Base-by-base conservation (phyloP, 2,113 vertebrate species). In the Hucho hucho region DNA sequence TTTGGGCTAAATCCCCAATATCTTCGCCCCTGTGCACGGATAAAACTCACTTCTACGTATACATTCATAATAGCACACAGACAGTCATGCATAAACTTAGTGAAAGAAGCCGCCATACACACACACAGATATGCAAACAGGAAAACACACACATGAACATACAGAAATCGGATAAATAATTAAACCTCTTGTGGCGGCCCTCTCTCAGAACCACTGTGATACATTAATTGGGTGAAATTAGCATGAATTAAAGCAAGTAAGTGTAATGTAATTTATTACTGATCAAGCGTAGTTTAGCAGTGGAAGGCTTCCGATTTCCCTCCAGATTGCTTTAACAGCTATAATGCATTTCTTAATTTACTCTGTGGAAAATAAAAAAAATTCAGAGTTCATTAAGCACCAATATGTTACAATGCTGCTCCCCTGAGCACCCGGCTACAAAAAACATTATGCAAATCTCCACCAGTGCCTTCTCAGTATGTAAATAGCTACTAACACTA, bases 321-420 rank as follows among this genome's bases (percentile, higher is more conserved):
- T 92, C 94, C 96, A 98, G 98, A 99, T 98, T 97, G 95, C 96
- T 97, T 98, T 98, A 99, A 98, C 97, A 97, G 96, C 95, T 95
- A 98, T 99, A 98, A 99, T 98, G 98, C 96, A 98, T 99, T 99
- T 97, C 96, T 98, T 99, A 98, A 99, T 99, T 99, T 98, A 98
- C 96, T 98, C 96, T 96, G 96, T 97, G 97, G 96, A 97, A 98
- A 98, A 99, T 97, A 96, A 95, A 97, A 97, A 98, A 98, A 92
- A 98, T 2, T 11, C 9, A 2, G 97, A 98, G 95, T 98, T 99
- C 97, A 98, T 99, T 99, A 99, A 97, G 95, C 96, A 97, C 95
- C 97, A 97, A 97, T 99, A 98, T 97, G 97, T 98, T 98, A 97
- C 95, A 97, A 95, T 97, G 95, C 94, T 88, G 93, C 89, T 96